These are phyloP conservation scores for Cryptocephalus moraei DNA, from an alignment of 2,888 invertebrate species.

Conservation along the genomic window DNA sequence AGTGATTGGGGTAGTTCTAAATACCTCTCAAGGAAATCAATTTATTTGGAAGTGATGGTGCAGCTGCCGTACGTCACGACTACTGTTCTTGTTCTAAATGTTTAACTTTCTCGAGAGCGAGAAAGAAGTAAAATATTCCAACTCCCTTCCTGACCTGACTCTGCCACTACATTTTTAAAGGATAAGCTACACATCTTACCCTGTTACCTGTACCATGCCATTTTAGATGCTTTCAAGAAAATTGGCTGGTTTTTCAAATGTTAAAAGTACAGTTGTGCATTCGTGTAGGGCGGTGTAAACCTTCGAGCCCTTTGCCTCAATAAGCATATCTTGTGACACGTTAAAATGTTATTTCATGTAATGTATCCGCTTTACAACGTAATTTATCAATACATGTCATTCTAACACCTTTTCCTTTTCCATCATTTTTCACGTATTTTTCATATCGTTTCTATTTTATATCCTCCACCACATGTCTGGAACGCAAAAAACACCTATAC, in stretches of 20 bases:
- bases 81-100: conserved; percentile 18
- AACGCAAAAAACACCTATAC: too few species aligned
- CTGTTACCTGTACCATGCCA: conserved; percentile 25
- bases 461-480: too few species aligned
- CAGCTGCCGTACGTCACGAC: conserved; percentile 10
- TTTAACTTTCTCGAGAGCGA: conserved; percentile 21
- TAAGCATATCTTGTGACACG: conserved; percentile 14
- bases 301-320: conserved; percentile 8
- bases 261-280: conserved; percentile 15
- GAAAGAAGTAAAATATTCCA: conserved; percentile 23
- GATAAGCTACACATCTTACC: conserved; percentile 30
- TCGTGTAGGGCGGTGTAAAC: conserved; percentile 8
- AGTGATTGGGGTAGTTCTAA: conserved; percentile 27
- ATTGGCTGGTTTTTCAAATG: conserved; percentile 27
- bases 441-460: conserved; percentile 6
- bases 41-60: conserved; percentile 21
- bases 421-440: conserved; percentile 14
- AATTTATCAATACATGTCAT: conserved; percentile 22
- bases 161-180: conserved; percentile 34
- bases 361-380: conserved; percentile 16
- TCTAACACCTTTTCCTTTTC: conserved; percentile 15
- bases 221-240: conserved; percentile 34
- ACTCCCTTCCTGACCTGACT: conserved; percentile 21
- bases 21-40: conserved; percentile 22
- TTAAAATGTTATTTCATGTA: conserved; percentile 19